Evolutionary conservation across 2,888 invertebrate species (phyloP), one percentile per base, ranked within the genome.

Genomic region (Copidosoma aretas): DNA sequence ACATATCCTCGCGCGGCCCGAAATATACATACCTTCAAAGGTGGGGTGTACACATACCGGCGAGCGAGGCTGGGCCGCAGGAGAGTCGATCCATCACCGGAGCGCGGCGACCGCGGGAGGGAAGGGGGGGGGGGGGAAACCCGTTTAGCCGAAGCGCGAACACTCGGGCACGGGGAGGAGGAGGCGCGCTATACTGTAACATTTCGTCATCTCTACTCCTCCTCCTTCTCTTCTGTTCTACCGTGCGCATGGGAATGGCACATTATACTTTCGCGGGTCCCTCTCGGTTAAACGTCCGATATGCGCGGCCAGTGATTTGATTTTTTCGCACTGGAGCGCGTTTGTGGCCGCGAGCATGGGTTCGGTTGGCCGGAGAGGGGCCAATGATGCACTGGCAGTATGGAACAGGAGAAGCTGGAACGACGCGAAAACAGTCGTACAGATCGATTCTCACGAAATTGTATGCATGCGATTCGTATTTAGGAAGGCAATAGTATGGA

Each of bases 1-100:
- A n/a, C 69, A 60, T 64, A 68, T 58, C 32, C 51, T 21, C 21
- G 43, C 2, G 25, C 41, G 15, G 39, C 43, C 43, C 4, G 3
- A 46, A 12, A 3, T 14, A 15, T 46, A 17, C 12, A 12, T 4
- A 17, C 25, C 25, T 41, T 41, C 43, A 21, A 17, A 46, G 14
- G 14, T 8, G 5, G 21, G 53, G 54, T 8, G 41, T 8, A 14
- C 41, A 41, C 10, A n/a, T n/a, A n/a, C n/a, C 41, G 14, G 41
- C 41, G 14, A 41, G 14, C 10, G 41, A 41, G 41, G 8, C 41
- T 14, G 41, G 41, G 41, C 41, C 14, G 41, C 41, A 8, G 41
- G 41, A 46, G 43, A 46, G 43, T 46, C 43, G 43, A 46, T 46
- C 43, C 43, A 46, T 46, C 43, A 46, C 43, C 43, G 14, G 43